Percentiles rank a stretch among this genome's conserved stretches.
These are phyloP conservation scores for Synergus laeviventris DNA, from an alignment of 2,888 invertebrate genomes.

Conservation along the genomic window DNA sequence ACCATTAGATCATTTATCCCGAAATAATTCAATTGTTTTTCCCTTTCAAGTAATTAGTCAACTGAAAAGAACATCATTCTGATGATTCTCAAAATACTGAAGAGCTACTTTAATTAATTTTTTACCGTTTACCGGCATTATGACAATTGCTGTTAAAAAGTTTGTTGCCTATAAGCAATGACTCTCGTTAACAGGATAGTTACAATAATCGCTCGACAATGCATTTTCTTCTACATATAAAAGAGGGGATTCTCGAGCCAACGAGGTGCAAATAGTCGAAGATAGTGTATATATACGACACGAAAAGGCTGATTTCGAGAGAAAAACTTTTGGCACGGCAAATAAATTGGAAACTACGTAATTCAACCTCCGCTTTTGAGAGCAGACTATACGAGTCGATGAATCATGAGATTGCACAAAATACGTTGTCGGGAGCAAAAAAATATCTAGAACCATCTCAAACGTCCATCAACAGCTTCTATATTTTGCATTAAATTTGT, in stretches of 20 bases:
- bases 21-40: not conserved
- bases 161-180: not conserved
- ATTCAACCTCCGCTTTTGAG: conserved; percentile 37
- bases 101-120: not conserved
- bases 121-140: not conserved
- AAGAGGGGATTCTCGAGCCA: conserved; percentile 13
- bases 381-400: conserved; percentile 38
- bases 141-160: not conserved
- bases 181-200: not conserved
- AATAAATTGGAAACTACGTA: conserved; percentile 36
- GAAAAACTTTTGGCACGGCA: conserved; percentile 36
- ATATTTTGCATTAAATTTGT: not conserved
- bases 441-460: conserved; percentile 1
- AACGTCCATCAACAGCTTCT: conserved; percentile 5
- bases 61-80: no score
- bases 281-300: conserved; percentile 7
- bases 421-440: not conserved
- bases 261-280: conserved; percentile 25
- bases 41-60: no score
- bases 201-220: not conserved
- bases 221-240: conserved; percentile 11
- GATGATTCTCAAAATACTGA: not conserved
- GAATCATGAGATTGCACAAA: conserved; percentile 37
- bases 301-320: conserved; percentile 30
- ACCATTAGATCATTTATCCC: not conserved